Percentiles rank a stretch among this genome's conserved stretches.
These are phyloP conservation scores for Noctuana brunneofusca DNA, from an alignment of 2,888 invertebrate genomes.

Conservation along the genomic window DNA sequence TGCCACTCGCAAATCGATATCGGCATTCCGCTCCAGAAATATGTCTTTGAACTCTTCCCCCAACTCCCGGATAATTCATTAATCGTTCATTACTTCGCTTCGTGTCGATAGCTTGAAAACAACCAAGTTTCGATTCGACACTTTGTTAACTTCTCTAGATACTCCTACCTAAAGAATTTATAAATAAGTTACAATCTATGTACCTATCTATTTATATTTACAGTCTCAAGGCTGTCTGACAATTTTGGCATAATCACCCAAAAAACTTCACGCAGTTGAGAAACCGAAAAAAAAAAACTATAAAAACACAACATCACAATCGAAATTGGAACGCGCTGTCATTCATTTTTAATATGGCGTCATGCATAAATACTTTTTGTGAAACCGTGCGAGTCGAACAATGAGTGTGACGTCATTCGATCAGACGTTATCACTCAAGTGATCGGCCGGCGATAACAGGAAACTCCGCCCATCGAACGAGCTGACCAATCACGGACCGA, in stretches of 20 bases:
- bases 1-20: slow-evolving; percentile 54
- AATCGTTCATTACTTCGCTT: slow-evolving; percentile 34
- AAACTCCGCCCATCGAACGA: slow-evolving; percentile 64
- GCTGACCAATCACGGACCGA: slow-evolving; percentile 72
- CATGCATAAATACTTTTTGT: slow-evolving; percentile 35
- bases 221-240: slow-evolving; percentile 4
- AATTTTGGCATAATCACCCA: slow-evolving; percentile 24
- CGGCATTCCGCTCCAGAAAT: slow-evolving; percentile 48
- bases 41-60: slow-evolving; percentile 54
- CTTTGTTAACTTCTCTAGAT: slow-evolving; percentile 8
- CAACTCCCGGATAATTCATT: slow-evolving; percentile 39
- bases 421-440: slow-evolving; percentile 56
- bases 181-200: not conserved
- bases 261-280: slow-evolving; percentile 22
- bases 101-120: slow-evolving; percentile 19
- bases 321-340: slow-evolving; percentile 30
- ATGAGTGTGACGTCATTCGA: slow-evolving; percentile 55
- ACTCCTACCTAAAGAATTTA: not conserved
- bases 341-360: slow-evolving; percentile 27
- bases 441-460: slow-evolving; percentile 58
- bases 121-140: slow-evolving; percentile 8
- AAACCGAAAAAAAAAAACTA: slow-evolving; percentile 20
- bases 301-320: slow-evolving; percentile 27
- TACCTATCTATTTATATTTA: not conserved
- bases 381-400: slow-evolving; percentile 45